Base-by-base conservation (phyloP, 2,797 vertebrate species). In the Smutsia temminckii region DNA sequence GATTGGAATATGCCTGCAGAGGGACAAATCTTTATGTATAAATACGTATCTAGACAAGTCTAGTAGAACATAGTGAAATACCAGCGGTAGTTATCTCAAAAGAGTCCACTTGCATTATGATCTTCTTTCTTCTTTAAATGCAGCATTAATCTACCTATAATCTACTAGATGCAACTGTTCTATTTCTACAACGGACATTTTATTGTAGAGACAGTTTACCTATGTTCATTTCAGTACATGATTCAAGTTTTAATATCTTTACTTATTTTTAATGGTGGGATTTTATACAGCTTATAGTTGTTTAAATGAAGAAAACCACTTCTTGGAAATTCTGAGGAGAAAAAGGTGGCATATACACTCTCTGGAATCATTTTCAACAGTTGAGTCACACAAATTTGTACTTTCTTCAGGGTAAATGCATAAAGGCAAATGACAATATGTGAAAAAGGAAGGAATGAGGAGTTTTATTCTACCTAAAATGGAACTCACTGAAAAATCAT, bases 51-150 rank as follows among this genome's bases (percentile, higher is more conserved):
- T 69, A 0, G 63, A 85, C 25, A 51, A 53, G 13, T 53, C 37
- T 25, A 53, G 23, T 13, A 49, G 25, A 92, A 49, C 4, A 77
- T 29, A 55, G 42, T 49, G 72, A 61, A 66, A 68, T 37, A 1
- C 29, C n/a, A 59, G n/a, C 23, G 34, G n/a, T 46, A 69, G 20
- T 32, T 49, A 74, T 32, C 42, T 63, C 6, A 23, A n/a, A 5
- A 16, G 18, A 8, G 0, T 23, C 2, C 4, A 2, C 63, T 0
- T 46, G 8, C 32, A 77, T 81, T 61, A 53, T 11, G 29, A 12
- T 29, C 34, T 42, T 40, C 85, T 79, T 40, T 81, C 17, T 49
- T 51, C 32, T 85, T 80, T 86, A 78, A 49, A 51, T 92, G 84
- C 8, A 79, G 2, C 32, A 23, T 40, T 40, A 40, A 40, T 40